phyloP scores from a whole-genome alignment of 2,113 vertebrate species.

The Aleadryas rufinucha region DNA sequence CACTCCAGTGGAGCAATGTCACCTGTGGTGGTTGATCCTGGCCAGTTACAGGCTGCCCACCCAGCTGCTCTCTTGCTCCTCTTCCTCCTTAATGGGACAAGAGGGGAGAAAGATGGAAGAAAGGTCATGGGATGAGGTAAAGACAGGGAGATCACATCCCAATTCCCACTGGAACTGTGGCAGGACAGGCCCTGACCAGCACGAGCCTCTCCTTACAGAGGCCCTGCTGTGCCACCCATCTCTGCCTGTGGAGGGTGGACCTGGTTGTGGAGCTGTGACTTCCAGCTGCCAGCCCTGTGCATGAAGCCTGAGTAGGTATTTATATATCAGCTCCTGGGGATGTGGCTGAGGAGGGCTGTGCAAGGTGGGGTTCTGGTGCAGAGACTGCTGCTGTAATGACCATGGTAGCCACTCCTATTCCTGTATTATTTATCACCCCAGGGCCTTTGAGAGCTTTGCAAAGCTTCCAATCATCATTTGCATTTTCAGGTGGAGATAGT shows the following conservation, averaged over 20 bases:
- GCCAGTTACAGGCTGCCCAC: not conserved
- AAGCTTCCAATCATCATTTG: not conserved
- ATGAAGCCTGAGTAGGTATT: not conserved
- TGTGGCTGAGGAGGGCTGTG: not conserved
- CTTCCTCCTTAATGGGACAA: not conserved
- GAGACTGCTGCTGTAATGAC: not conserved
- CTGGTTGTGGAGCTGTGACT: not conserved
- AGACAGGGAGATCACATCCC: not conserved
- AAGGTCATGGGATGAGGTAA: not conserved
- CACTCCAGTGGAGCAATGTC: not conserved
- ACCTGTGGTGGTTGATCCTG: not conserved
- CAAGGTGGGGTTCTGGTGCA: not conserved
- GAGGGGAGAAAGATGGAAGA: not conserved
- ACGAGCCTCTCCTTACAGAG: not conserved
- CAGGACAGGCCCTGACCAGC: not conserved
- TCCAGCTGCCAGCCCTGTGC: not conserved
- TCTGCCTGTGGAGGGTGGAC: not conserved
- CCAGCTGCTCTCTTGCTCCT: not conserved
- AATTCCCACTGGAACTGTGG: not conserved
- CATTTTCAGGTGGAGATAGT: not conserved
- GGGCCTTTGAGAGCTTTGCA: not conserved
- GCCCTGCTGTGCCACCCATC: not conserved
- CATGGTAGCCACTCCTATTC: not conserved
- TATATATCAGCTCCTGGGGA: not conserved
- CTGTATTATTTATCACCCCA: not conserved